These are phyloP conservation scores for Cantharis rufa DNA, from an alignment of 2,888 invertebrate species.

Conservation along the genomic window DNA sequence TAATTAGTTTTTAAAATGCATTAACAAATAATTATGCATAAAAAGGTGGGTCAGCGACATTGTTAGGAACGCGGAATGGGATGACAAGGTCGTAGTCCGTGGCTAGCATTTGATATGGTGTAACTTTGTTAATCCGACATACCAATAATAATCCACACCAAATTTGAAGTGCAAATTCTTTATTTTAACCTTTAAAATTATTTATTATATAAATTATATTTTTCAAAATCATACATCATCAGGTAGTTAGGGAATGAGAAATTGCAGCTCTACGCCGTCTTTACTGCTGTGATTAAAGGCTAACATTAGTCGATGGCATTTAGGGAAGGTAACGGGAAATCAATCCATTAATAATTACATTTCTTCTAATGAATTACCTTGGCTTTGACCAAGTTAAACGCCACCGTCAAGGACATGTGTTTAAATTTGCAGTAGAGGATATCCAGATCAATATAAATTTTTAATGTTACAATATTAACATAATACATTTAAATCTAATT, in stretches of 20 bases:
- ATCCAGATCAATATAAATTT: background rate
- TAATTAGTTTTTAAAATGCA: background rate
- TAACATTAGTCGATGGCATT: too few species aligned
- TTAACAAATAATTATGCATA: background rate
- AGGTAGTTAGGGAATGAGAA: background rate
- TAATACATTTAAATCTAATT: background rate
- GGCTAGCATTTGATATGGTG: background rate
- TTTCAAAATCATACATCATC: background rate
- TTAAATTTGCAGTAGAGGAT: background rate
- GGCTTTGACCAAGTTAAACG: too few species aligned
- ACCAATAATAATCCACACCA: background rate
- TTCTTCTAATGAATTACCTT: too few species aligned
- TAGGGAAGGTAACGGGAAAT: too few species aligned
- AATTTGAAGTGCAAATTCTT: background rate
- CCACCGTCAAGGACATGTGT: too few species aligned
- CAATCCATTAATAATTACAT: too few species aligned
- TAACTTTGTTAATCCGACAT: background rate
- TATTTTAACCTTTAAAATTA: background rate
- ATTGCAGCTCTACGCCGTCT: too few species aligned
- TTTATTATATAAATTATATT: too few species aligned
- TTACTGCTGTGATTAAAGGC: too few species aligned
- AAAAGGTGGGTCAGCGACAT: constrained; percentile 44
- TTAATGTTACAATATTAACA: background rate
- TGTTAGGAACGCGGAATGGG: constrained; percentile 44
- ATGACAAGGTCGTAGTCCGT: constrained; percentile 34